phyloP scores from a whole-genome alignment of 1,140 invertebrate genomes.

The Stenopsyche tienmushanensis region DNA sequence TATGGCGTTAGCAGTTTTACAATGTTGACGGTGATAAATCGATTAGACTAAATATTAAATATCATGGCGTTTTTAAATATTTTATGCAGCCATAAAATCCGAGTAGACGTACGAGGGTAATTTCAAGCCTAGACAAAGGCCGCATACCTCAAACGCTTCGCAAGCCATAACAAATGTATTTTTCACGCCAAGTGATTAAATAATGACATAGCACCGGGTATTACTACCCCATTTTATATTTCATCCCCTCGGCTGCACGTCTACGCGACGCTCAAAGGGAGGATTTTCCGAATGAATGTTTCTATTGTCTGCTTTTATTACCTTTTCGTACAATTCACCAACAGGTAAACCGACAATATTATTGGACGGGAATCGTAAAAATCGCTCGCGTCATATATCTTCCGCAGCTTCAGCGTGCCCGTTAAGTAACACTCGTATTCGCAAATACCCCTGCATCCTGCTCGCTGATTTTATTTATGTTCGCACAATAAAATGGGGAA shows the following conservation, averaged over 20 bases:
- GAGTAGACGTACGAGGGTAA: too few species aligned
- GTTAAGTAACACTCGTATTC: constrained; percentile 6
- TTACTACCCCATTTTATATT: constrained; percentile 14
- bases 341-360: constrained; percentile 30
- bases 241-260: constrained; percentile 1
- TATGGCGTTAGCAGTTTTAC: too few species aligned
- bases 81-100: too few species aligned
- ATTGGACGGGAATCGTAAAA: constrained; percentile 31
- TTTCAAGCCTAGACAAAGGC: too few species aligned
- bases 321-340: constrained; percentile 29
- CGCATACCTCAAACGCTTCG: too few species aligned
- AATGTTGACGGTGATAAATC: too few species aligned
- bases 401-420: background rate
- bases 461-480: constrained; percentile 3
- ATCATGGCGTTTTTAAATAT: too few species aligned
- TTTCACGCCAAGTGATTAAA: too few species aligned
- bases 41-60: too few species aligned
- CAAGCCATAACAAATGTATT: background rate
- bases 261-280: constrained; percentile 9
- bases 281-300: constrained; percentile 25
- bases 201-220: too few species aligned
- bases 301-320: constrained; percentile 29
- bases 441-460: too few species aligned
- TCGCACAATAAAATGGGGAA: background rate
- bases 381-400: constrained; percentile 13